A percentile compares a stretch with the other conserved stretches of the same genome.
Conservation (phyloP, 2,113 vertebrate genomes). For the Ellobius talpinus region DNA sequence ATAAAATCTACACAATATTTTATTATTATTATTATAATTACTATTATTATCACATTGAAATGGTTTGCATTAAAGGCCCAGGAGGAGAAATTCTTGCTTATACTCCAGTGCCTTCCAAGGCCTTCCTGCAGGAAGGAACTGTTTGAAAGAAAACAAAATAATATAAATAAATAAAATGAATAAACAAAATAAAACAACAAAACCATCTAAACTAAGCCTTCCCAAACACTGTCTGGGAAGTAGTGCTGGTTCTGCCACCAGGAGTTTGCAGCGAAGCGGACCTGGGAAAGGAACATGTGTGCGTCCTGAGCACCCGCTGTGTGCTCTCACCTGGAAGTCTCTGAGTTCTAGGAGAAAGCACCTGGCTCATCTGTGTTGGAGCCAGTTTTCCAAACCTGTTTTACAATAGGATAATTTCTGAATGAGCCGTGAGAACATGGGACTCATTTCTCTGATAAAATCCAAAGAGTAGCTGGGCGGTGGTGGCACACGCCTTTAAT, state of each 20-base stretch:
- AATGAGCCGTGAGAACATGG: neutral
- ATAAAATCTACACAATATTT: neutral
- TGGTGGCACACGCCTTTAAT: too few species aligned
- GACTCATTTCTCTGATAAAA: neutral
- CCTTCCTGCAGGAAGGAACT: neutral
- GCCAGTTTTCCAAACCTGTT: neutral
- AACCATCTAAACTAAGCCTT: neutral
- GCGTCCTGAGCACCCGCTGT: neutral
- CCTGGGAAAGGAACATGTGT: neutral
- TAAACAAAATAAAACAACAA: neutral
- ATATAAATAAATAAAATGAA: neutral
- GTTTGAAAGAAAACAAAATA: neutral
- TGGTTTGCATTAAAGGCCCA: neutral
- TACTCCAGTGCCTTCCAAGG: neutral
- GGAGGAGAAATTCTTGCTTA: neutral
- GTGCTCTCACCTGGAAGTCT: neutral
- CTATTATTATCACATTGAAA: neutral
- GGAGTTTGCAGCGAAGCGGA: neutral
- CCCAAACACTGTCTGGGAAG: too few species aligned
- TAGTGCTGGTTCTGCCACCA: neutral
- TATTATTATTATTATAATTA: neutral
- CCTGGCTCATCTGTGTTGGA: neutral
- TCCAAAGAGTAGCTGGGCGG: neutral
- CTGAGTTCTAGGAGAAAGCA: neutral
- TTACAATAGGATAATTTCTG: constrained; percentile 19